Evolutionary conservation across 2,888 invertebrate genomes (phyloP), one percentile per base, ranked within the genome.

Genomic region (Argyra leucocephala): DNA sequence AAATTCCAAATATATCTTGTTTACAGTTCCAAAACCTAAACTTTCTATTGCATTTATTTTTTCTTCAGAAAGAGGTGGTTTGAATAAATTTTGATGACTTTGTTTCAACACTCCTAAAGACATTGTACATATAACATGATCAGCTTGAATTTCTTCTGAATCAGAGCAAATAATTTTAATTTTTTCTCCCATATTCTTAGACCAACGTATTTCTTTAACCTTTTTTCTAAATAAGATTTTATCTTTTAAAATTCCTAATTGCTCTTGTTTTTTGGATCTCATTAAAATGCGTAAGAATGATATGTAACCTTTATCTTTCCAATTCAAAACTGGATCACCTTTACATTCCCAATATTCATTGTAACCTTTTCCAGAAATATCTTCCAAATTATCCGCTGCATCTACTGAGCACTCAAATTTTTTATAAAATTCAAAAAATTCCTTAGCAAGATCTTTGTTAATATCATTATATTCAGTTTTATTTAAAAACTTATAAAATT

Each of bases 301-400:
- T 68, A 81, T 82, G 73, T 84, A 92, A 1, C 91, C 91, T 67
- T 82, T 84, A 64, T 85, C 83, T 70, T 87, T 89, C 92, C 91
- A 93, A 72, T 88, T 85, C 4, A 89, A 79, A 71, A 87, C 76
- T 21, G 80, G 78, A 73, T 90, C 86, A 0, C 93, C 93, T 10
- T 87, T 85, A 73, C 89, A 89, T 0, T 80, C 78, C 83, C 85
- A 82, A 73, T 86, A 88, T 69, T 87, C 84, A 1, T 82, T 76
- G 57, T 86, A 79, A 0, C 87, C 86, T 66, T 79, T 80, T 0
- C 87, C 82, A 0, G 91, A 90, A 62, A 89, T 84, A 59, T 87
- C 82, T 79, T 83, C 80, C 85, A 91, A 80, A 75, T 84, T 75
- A 80, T 84, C 83, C 69, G 88, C 80, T 64, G 87, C 84, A 78